These are phyloP conservation scores for Adineta ricciae DNA, from an alignment of 2,888 invertebrate genomes.

Conservation along the genomic window DNA sequence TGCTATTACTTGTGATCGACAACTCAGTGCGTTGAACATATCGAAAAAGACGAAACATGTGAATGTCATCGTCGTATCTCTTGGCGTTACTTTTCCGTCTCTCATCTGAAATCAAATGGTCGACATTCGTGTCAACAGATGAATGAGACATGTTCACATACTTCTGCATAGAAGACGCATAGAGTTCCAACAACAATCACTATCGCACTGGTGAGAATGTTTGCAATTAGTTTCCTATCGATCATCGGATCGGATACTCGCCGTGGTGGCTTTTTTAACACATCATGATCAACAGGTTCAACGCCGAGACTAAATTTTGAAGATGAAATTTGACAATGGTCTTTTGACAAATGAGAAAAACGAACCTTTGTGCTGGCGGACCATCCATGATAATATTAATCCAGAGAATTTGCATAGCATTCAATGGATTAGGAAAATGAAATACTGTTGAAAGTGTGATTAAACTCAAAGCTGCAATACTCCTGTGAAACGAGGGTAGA, in stretches of 20 bases:
- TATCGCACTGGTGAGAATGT: constrained; percentile 61
- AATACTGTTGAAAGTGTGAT: constrained; percentile 91
- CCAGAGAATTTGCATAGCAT: constrained; percentile 99
- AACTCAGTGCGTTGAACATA: constrained; percentile 98
- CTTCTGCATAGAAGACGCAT: constrained; percentile 52
- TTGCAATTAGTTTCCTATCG: constrained; percentile 70
- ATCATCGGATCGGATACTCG: constrained; percentile 60
- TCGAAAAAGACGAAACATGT: constrained; percentile 99
- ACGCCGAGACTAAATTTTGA: constrained; percentile 68
- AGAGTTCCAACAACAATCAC: constrained; percentile 71
- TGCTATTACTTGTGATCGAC: constrained; percentile 74
- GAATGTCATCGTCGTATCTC: constrained; percentile 99
- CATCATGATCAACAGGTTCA: constrained; percentile 72
- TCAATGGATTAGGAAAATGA: constrained; percentile 91
- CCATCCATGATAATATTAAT: constrained; percentile 99
- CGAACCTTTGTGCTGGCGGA: constrained; percentile 63
- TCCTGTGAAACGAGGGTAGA: constrained; percentile 50
- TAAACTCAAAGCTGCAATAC: constrained; percentile 88
- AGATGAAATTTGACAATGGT: too few species aligned
- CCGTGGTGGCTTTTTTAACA: constrained; percentile 32
- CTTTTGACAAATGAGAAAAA: not conserved
- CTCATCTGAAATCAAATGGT: constrained; percentile 18
- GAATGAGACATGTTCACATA: not conserved
- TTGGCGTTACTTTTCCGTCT: constrained; percentile 62
- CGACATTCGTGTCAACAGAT: not conserved